Conservation (phyloP, 2,797 vertebrate genomes). For the Paguma larvata region DNA sequence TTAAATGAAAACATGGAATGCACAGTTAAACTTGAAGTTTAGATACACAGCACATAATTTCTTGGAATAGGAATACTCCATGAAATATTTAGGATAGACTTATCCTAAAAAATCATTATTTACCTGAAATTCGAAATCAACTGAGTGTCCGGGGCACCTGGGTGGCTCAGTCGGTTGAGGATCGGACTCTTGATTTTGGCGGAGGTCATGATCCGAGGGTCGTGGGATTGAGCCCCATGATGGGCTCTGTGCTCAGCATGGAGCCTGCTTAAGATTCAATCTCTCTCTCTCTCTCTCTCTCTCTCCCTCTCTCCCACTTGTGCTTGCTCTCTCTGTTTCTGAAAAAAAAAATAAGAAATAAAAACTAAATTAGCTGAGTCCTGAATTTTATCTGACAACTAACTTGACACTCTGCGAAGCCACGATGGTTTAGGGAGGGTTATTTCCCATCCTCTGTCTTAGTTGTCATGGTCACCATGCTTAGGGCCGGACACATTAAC, state of each 20-base stretch:
- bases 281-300: too few relatives aligned
- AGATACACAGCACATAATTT: not conserved
- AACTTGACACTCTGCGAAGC: not conserved
- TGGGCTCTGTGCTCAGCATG: too few relatives aligned
- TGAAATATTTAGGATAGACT: conserved; percentile 23
- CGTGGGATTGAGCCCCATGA: too few relatives aligned
- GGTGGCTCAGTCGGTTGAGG: too few relatives aligned
- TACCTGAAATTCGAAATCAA: conserved; percentile 8
- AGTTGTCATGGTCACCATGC: not conserved
- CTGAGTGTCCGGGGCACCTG: too few relatives aligned
- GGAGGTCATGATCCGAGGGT: too few relatives aligned
- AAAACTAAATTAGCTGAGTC: not conserved
- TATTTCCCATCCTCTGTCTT: not conserved
- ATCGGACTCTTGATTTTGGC: too few relatives aligned
- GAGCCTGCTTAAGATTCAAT: too few relatives aligned
- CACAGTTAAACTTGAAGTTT: conserved; percentile 25
- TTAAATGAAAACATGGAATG: not conserved
- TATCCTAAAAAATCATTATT: not conserved
- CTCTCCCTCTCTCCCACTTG: too few relatives aligned
- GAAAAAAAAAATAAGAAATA: too few relatives aligned
- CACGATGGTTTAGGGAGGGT: not conserved
- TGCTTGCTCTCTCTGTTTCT: too few relatives aligned
- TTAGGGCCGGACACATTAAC: not conserved
- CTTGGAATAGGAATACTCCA: not conserved
- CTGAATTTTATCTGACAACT: not conserved